Percentiles rank a stretch among this genome's conserved stretches.
Conservation (phyloP, 2,797 vertebrate genomes). For the Nasua narica region DNA sequence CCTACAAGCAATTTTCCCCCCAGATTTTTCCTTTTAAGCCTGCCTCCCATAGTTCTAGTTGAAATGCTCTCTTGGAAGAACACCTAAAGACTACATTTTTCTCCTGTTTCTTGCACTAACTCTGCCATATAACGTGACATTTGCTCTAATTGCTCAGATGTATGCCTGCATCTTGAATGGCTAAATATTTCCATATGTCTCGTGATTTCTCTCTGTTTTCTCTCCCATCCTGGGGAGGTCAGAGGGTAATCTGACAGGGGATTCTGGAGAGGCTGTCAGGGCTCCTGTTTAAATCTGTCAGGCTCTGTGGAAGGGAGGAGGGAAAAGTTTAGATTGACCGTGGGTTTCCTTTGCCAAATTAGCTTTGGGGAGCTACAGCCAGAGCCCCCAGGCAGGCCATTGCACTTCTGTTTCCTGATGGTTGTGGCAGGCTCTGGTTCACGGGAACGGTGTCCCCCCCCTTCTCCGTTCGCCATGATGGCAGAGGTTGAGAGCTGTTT, state of each 20-base stretch:
- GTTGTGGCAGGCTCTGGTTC: background rate
- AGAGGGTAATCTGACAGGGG: background rate
- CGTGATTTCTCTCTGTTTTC: background rate
- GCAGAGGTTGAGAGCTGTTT: background rate
- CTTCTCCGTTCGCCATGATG: background rate
- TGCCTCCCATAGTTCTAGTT: background rate
- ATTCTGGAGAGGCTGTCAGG: background rate
- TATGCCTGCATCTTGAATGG: background rate
- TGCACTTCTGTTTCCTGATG: background rate
- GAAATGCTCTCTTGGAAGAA: conserved; percentile 2
- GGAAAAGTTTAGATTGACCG: background rate
- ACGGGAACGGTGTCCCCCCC: too few species aligned
- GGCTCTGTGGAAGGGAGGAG: background rate
- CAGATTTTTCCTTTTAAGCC: background rate
- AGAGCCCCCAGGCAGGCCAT: background rate
- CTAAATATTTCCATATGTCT: background rate
- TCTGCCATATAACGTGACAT: background rate
- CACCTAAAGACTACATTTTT: background rate
- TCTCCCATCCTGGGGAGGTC: background rate
- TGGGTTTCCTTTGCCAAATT: background rate
- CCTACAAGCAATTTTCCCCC: background rate
- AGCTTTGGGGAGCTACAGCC: background rate
- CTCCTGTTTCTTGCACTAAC: background rate
- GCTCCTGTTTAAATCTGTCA: background rate
- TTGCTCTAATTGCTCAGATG: conserved; percentile 33